phyloP scores from a whole-genome alignment of 2,888 invertebrate species.

The Neoascia interrupta region DNA sequence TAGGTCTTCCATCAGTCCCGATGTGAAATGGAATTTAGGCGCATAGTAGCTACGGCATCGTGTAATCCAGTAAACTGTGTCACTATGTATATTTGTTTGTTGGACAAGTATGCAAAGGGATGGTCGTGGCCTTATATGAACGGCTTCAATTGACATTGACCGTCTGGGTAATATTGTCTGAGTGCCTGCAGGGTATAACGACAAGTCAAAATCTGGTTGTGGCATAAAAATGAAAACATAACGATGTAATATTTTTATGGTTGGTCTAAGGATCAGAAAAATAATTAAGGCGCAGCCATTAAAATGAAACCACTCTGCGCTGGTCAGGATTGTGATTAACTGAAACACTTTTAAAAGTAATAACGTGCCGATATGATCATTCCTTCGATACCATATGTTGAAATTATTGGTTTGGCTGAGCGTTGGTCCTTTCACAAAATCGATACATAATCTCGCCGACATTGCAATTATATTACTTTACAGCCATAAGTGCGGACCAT shows the following conservation, averaged over 20 bases:
- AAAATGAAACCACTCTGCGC: background rate
- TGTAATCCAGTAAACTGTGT: conserved; percentile 13
- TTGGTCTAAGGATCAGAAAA: too few species aligned
- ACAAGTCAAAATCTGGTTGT: too few species aligned
- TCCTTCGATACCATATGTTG: conserved; percentile 5
- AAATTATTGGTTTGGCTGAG: background rate
- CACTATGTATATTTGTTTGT: too few species aligned
- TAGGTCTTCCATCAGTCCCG: too few species aligned
- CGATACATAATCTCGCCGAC: conserved; percentile 2
- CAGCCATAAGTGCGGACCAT: conserved; percentile 12
- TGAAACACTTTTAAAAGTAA: background rate
- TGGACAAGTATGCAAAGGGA: too few species aligned
- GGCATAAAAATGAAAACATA: too few species aligned
- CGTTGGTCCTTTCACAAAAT: background rate
- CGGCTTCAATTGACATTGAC: conserved; percentile 3
- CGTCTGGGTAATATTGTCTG: conserved; percentile 13
- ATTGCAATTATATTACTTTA: conserved; percentile 40
- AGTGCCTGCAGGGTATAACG: background rate
- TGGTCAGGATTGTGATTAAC: too few species aligned
- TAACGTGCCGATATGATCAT: background rate
- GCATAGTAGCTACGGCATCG: conserved; percentile 8
- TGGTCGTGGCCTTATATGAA: too few species aligned
- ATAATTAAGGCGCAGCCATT: background rate
- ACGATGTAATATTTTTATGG: too few species aligned
- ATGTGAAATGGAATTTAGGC: conserved; percentile 20